Base-by-base conservation (phyloP, 53 echinoderm and acorn worm species). In the Temnopleurus reevesii region DNA sequence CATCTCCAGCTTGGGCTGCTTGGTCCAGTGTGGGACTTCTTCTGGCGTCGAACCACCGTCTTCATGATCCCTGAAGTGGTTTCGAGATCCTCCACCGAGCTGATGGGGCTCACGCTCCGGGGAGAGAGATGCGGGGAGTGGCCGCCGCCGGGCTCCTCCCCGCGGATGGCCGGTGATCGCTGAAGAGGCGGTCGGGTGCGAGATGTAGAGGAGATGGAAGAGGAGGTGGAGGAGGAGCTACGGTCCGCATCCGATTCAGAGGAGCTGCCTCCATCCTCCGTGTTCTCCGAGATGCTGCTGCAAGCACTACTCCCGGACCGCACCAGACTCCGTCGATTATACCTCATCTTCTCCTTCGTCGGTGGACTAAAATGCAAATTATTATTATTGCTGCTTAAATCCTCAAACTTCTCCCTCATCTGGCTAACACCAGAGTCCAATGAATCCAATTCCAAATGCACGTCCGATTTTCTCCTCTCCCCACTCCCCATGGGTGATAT, bases 1-100 rank as follows among this genome's bases (percentile, higher is more conserved):
- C 85, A 85, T 55, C 85, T 85, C 85, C 85, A 85, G 21, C 61
- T 85, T 44, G 85, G 85, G 38, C 85, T 85, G 57, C 33, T 59
- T 1, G 59, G 60, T 21, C 85, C 85, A 58, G 41, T 59, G 27
- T 85, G 85, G 19, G 85, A 85, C 25, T 85, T 85, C 60, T 51
- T 60, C 12, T 38, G 85, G 8, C 85, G 85, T 45, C 85, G 23
- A n/a, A 85, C 60, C n/a, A 85, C 59, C 19, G 85, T 59, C 45
- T 60, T 85, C n/a, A n/a, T n/a, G 18, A 85, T 44, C n/a, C 85
- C 85, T 4, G 85, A 85, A 13, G 25, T 28, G 51, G 85, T 85
- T 28, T 85, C 85, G 5, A 85, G 61, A 43, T 85, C 85, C 19
- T 85, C 85, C 38, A 85, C 26, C 12, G 85, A 12, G 60, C 85